phyloP scores from a whole-genome alignment of 2,797 vertebrate genomes.

The Cheracebus regulus region DNA sequence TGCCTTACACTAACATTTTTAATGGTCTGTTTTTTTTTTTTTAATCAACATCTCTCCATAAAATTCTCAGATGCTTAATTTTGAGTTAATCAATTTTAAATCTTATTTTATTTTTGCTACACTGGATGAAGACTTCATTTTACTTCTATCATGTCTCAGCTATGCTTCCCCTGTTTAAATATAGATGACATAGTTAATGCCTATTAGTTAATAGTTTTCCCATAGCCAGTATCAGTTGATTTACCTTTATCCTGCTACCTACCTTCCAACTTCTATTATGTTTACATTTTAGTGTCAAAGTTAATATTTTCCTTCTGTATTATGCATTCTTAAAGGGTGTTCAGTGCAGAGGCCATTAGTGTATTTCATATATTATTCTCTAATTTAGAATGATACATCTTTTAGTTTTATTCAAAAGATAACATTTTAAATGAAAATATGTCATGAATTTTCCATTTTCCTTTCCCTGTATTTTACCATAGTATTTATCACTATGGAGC shows the following conservation, averaged over 20 bases:
- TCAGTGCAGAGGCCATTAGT: background rate
- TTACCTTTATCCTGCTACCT: background rate
- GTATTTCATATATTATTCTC: background rate
- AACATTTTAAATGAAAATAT: background rate
- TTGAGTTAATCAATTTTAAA: background rate
- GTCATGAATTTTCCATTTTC: background rate
- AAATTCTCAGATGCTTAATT: background rate
- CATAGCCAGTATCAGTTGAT: background rate
- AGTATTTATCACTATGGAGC: background rate
- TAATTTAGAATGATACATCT: background rate
- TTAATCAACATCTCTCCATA: background rate
- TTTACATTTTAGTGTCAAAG: background rate
- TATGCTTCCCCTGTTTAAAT: background rate
- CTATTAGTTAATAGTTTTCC: background rate
- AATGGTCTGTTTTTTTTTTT: background rate
- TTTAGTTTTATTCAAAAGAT: background rate
- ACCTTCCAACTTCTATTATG: background rate
- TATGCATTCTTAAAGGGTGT: background rate
- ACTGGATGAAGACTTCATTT: background rate
- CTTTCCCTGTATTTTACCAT: background rate
- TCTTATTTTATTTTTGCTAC: background rate
- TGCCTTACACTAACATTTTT: background rate
- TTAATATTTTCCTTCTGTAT: background rate
- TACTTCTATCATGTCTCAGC: background rate
- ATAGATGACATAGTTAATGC: background rate